Base-by-base conservation (phyloP, 2,113 vertebrate species). In the Myrmecobius fasciatus region DNA sequence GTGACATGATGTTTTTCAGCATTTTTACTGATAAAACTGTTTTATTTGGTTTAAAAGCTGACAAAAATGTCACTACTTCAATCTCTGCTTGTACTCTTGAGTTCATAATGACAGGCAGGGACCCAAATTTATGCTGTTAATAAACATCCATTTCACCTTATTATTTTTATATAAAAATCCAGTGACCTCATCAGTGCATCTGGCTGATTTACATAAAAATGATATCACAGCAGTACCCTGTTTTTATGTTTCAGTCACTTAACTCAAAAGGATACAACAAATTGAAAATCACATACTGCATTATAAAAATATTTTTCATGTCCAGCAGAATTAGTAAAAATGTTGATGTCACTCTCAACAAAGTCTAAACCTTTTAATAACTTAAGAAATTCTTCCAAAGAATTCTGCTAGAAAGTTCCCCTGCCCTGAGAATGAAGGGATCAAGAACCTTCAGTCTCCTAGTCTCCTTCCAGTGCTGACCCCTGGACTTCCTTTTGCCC, bases 1-100 rank as follows among this genome's bases (percentile, higher is more conserved):
- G 7, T 43, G 43, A 28, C 46, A 43, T 20, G 53, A 36, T 10
- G 25, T 25, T 54, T 43, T 25, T 36, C 31, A 26, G 53, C 20
- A 53, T n/a, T 25, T 14, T 48, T 89, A 11, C n/a, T 53, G 49
- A 89, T 49, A 52, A 36, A 91, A 60, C 49, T 8, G 46, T 53
- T 83, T 54, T 95, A 91, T 92, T 51, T 89, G 47, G 22, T 47
- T 46, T 91, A 83, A 89, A 92, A 91, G 28, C 10, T 26, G 31
- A 46, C 43, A 36, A 48, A 90, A 91, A 47, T 20, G 24, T 26
- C 48, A 7, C 51, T 88, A 53, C 52, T 46, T 52, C 2, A 48
- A 43, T 53, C 46, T 92, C n/a, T 52, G 26, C 17, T 75, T 75
- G 14, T 75, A 43, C 36, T n/a, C 67, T 83, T 43, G 36, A 83